A percentile compares a stretch with the other conserved stretches of the same genome.
phyloP scores from a whole-genome alignment of 2,113 vertebrate species.

The Phalacrocorax pelagicus region DNA sequence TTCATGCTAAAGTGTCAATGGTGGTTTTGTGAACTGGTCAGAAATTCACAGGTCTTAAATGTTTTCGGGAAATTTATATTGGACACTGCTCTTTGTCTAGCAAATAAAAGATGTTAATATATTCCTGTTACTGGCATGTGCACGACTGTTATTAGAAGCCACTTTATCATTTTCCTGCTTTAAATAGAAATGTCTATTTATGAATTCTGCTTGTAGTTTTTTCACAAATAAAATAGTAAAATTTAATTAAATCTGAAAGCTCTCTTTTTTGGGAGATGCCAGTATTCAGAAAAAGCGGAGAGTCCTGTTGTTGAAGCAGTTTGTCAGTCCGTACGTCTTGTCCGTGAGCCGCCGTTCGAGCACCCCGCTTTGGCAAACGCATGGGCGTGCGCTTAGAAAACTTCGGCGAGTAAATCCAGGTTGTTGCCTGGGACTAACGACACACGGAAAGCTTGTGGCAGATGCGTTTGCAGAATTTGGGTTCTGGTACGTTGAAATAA shows the following conservation, averaged over 20 bases:
- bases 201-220: conserved; percentile 99
- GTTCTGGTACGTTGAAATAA: not conserved
- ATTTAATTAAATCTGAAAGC: conserved; percentile 81
- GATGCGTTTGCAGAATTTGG: conserved; percentile 15
- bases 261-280: conserved; percentile 69
- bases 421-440: fast-evolving
- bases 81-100: conserved; percentile 96
- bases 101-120: conserved; percentile 97
- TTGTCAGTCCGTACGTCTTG: not conserved
- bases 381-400: not conserved
- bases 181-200: conserved; percentile 99
- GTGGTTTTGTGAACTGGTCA: conserved; percentile 98
- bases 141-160: conserved; percentile 99
- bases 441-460: fast-evolving
- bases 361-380: not conserved
- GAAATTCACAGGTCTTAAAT: conserved; percentile 96
- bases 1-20: conserved; percentile 93
- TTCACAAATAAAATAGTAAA: conserved; percentile 99
- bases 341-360: fast-evolving
- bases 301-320: not conserved
- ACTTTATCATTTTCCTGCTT: conserved; percentile 96
- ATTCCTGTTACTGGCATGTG: conserved; percentile 99
- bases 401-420: not conserved
- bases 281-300: not conserved
- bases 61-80: conserved; percentile 91